Evolutionary conservation across 2,797 vertebrate genomes (phyloP).

Genomic region (Mormyrus hasselquistii): DNA sequence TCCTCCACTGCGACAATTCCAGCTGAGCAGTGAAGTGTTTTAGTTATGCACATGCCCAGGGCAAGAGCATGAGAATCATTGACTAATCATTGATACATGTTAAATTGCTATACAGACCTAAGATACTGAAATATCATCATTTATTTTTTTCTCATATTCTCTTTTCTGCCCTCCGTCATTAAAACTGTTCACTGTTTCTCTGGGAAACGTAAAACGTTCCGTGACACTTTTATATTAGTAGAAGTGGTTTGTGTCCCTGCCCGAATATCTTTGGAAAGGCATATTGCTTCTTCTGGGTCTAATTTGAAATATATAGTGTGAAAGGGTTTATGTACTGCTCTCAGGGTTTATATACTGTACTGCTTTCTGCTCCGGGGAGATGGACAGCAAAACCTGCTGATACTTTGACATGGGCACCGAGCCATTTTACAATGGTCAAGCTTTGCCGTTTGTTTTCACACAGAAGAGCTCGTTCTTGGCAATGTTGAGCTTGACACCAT

Average conservation of each 20-base stretch:
- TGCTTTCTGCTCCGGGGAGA: background rate
- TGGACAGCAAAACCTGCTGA: background rate
- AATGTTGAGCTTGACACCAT: background rate
- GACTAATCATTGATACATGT: background rate
- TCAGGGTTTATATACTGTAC: background rate
- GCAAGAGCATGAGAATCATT: background rate
- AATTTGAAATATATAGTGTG: background rate
- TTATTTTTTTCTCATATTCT: background rate
- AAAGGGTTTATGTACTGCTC: background rate
- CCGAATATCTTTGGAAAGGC: background rate
- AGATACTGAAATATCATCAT: background rate
- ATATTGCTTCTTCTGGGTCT: background rate
- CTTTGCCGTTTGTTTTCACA: background rate
- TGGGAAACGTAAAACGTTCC: background rate
- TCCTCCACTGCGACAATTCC: background rate
- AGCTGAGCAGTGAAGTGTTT: constrained; percentile 21
- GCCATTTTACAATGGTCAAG: constrained; percentile 13
- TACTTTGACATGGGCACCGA: background rate
- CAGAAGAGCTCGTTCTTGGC: background rate
- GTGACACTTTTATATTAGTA: background rate
- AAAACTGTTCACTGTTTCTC: background rate
- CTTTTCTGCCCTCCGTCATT: background rate
- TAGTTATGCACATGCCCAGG: constrained; percentile 6
- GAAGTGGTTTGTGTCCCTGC: background rate
- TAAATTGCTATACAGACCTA: constrained; percentile 2